phyloP scores from a whole-genome alignment of 2,888 invertebrate genomes.

The Esperia sulphurella region DNA sequence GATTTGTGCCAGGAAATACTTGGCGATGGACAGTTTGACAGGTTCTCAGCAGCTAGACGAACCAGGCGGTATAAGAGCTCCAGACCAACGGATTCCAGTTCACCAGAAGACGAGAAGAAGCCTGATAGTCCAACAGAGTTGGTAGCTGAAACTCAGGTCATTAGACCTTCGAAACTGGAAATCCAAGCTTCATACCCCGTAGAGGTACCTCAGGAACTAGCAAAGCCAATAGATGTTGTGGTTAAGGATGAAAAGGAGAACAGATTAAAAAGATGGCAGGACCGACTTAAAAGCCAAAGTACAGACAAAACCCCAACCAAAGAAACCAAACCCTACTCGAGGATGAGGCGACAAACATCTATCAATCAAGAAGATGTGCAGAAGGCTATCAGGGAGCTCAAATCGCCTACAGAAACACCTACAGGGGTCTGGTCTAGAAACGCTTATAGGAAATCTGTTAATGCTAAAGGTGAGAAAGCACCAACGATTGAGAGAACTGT shows the following conservation, averaged over 20 bases:
- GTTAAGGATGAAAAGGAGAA: constrained; percentile 78
- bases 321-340: constrained; percentile 65
- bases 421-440: constrained; percentile 81
- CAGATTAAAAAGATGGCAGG: constrained; percentile 84
- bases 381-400: constrained; percentile 82
- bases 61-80: constrained; percentile 86
- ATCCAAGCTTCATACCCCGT: constrained; percentile 75
- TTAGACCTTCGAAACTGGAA: constrained; percentile 72
- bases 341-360: constrained; percentile 82
- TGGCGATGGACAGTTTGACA: constrained; percentile 90
- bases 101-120: constrained; percentile 77
- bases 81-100: constrained; percentile 79
- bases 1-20: constrained; percentile 76
- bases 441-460: constrained; percentile 57
- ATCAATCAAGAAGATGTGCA: constrained; percentile 85
- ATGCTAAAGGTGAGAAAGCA: constrained; percentile 42
- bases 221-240: constrained; percentile 51
- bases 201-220: constrained; percentile 49
- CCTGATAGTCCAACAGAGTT: constrained; percentile 61
- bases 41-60: constrained; percentile 89
- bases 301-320: constrained; percentile 67
- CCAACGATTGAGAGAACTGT: constrained; percentile 48
- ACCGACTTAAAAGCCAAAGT: constrained; percentile 80
- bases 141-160: constrained; percentile 75
- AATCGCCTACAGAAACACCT: constrained; percentile 80